Base-by-base conservation (phyloP, 2,797 vertebrate species). In the Hybognathus amarus region DNA sequence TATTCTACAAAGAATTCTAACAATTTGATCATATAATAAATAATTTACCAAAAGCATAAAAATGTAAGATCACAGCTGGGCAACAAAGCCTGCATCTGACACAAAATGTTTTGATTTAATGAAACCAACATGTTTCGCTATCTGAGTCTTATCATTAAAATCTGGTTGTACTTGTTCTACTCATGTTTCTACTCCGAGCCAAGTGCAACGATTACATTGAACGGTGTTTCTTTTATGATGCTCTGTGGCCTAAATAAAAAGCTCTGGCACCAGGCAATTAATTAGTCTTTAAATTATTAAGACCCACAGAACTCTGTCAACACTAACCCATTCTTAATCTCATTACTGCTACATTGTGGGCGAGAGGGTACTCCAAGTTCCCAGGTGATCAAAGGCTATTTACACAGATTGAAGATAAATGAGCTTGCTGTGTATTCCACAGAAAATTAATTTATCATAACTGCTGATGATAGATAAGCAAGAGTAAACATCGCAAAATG, bases 211-310 rank as follows among this genome's bases (percentile, higher is more conserved):
- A 11, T 50, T 50, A 47, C 6, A 38, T 47, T 36, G 3, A 63
- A 78, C 47, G 27, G 18, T n/a, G 61, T 36, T 61, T 42, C 64
- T 74, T 6, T 13, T 22, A 40, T 66, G 38, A 5, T 47, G 38
- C 63, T 77, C 73, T 59, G 27, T 67, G 20, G 40, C 63, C 73
- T 40, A 83, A 81, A 77, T 45, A 83, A 88, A 88, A n/a, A 59
- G 17, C 82, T 67, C 45, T 79, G 70, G 80, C 87, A 80, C 63
- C 45, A 59, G 85, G 33, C 71, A 84, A 91, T 91, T 79, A 82
- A 89, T 90, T 85, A 85, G 87, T 77, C 20, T 63, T 87, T 87
- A 73, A 88, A 88, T 90, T 85, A 88, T 87, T 77, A 77, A 85
- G 75, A 85, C 38, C 12, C 59, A 67, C 63, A 45, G 30, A 78